Base-by-base conservation (phyloP, 2,113 vertebrate genomes). In the Phyllopteryx taeniolatus region DNA sequence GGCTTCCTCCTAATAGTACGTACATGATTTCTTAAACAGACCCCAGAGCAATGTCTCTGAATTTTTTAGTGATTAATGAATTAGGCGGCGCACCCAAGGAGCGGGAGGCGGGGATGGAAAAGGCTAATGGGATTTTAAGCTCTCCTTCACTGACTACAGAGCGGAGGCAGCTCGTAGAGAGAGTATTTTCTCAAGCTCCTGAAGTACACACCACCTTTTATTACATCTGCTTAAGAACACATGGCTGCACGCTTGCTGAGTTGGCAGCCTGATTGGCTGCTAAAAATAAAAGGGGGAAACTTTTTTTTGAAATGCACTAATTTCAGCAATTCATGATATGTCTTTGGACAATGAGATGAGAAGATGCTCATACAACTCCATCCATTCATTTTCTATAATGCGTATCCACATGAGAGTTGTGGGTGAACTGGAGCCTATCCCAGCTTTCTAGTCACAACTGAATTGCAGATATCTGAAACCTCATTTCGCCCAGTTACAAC, bases 161-260 rank as follows among this genome's bases (percentile, higher is more conserved):
- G 77, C 77, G 78, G 82, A 43, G 33, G 79, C 77, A 79, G 75
- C 70, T 70, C 75, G 77, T 70, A 51, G n/a, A 68, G 68, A 70
- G 81, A 77, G 74, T 72, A 74, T 80, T 84, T 89, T 86, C 78
- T 90, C 81, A 74, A 78, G 75, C 83, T 82, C 80, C 76, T 70
- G 54, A 75, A 73, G 82, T 59, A 10, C 68, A 35, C 42, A 44
- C 74, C 60, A 70, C 35, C 60, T 63, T 76, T 75, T 73, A 74
- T 75, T 82, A 86, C 87, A 89, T 89, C 90, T 88, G 87, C 87
- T 89, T 85, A 85, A 86, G 76, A 81, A 84, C 85, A 82, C 69
- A 39, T 68, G 49, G 75, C 79, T 60, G 84, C 57, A 61, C 86
- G 88, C 70, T 75, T 61, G 90, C 91, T 93, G 92, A 93, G 87